Evolutionary conservation across 2,888 invertebrate species (phyloP), one percentile per base, ranked within the genome.

Genomic region (Apotomis betuletana): DNA sequence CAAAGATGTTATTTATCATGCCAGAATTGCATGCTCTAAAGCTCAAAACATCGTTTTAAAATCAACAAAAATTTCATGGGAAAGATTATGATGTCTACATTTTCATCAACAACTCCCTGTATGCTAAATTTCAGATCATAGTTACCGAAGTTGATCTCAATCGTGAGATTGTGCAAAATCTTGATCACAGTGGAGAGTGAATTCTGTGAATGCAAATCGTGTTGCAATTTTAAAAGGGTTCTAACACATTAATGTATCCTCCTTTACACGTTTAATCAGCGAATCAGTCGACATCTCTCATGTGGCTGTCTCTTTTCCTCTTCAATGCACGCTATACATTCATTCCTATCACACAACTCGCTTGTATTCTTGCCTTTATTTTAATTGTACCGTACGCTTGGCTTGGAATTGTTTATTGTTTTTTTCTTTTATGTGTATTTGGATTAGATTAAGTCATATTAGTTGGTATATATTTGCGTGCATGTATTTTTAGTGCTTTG

Each of bases 211-310:
- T 41, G 44, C 41, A 9, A 41, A 44, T 15, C 46, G 55, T 15
- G 12, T 10, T 65, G 4, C 6, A 13, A 41, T 12, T 58, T 12
- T 36, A 12, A 58, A 58, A 38, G 58, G 46, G 57, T n/a, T 55
- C 60, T 64, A 67, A 67, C 61, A 68, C 67, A 59, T 68, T 62
- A 72, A 63, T 62, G 75, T 77, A 76, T 74, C 73, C 76, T 76
- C 79, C 74, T 73, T 77, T 46, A 65, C 44, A 80, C 81, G 79
- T 76, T 75, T 76, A 76, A 80, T 78, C 83, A 79, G 81, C 81
- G 78, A 76, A 71, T 87, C 88, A 89, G 90, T 87, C 87, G 85
- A 89, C 91, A 91, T 93, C 93, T 93, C 93, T 93, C 93, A 92
- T 90, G 90, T 92, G 92, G 84, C 90, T 91, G 91, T 86, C 78